phyloP scores from a whole-genome alignment of 2,888 invertebrate genomes.

The Philereme transversata region DNA sequence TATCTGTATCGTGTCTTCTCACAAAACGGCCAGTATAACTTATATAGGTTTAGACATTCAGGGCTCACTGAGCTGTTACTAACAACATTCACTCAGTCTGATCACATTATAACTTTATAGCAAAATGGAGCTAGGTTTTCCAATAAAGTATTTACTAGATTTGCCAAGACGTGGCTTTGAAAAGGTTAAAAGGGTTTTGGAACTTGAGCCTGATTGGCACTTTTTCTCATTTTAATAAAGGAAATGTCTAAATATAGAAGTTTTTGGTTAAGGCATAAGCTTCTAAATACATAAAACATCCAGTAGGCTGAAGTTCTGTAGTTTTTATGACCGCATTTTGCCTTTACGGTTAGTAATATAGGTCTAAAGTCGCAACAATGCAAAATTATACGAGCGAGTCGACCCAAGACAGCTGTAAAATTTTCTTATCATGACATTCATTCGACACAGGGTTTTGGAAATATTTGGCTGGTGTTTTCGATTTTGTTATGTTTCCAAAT shows the following conservation, averaged over 20 bases:
- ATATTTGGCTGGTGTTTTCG: too few species aligned
- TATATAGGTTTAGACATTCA: conserved; percentile 15
- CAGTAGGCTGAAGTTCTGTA: background rate
- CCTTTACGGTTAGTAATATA: too few species aligned
- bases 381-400: conserved; percentile 1
- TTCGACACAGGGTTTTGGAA: too few species aligned
- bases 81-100: conserved; percentile 15
- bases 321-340: conserved; percentile 1
- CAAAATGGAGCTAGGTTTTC: conserved; percentile 6
- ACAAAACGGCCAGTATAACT: conserved; percentile 5
- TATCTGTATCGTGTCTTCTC: conserved; percentile 11
- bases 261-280: background rate
- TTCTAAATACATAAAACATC: too few species aligned
- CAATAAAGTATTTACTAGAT: conserved; percentile 11
- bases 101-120: conserved; percentile 19
- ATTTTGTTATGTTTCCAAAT: too few species aligned
- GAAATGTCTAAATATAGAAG: background rate
- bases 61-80: conserved; percentile 19
- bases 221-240: background rate
- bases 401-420: conserved; percentile 6
- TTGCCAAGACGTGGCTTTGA: conserved; percentile 7
- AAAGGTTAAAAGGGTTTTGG: conserved; percentile 2
- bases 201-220: conserved; percentile 10
- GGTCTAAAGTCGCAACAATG: background rate
- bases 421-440: background rate